Percentiles rank a stretch among this genome's conserved stretches.
Evolutionary conservation across 2,888 invertebrate species (phyloP).

Genomic region (Heliothis peltigera): DNA sequence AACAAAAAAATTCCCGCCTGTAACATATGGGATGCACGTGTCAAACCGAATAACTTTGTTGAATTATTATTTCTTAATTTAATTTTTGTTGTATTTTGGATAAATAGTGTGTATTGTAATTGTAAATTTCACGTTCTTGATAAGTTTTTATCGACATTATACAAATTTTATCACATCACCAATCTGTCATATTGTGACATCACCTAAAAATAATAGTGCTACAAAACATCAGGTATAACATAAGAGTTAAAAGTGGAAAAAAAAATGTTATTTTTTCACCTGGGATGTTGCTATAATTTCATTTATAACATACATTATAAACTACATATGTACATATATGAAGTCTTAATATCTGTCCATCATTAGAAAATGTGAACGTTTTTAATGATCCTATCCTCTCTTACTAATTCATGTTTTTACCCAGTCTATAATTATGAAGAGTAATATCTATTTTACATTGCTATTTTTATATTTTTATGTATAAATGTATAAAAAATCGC

Average conservation of each 20-base stretch:
- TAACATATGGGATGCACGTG: slow-evolving; percentile 59
- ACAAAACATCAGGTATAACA: too few species aligned
- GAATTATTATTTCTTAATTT: slow-evolving; percentile 33
- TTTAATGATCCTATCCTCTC: slow-evolving; percentile 8
- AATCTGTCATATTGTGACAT: too few species aligned
- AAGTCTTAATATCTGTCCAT: slow-evolving; percentile 5
- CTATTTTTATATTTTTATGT: neutral
- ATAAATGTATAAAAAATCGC: too few species aligned
- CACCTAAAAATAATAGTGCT: too few species aligned
- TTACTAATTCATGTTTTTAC: slow-evolving; percentile 16
- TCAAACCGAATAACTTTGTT: slow-evolving; percentile 32
- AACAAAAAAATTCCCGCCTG: slow-evolving; percentile 57
- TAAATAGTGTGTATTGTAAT: too few species aligned
- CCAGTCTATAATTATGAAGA: slow-evolving; percentile 11
- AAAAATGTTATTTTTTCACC: neutral
- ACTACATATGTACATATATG: too few species aligned
- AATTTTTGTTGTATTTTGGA: neutral
- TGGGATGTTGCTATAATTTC: slow-evolving; percentile 7
- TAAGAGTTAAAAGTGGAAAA: too few species aligned
- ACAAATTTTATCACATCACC: too few species aligned
- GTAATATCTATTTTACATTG: too few species aligned
- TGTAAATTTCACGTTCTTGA: too few species aligned
- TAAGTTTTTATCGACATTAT: too few species aligned
- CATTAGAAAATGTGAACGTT: slow-evolving; percentile 12
- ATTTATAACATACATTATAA: slow-evolving; percentile 7